These are phyloP conservation scores for Ciconia maguari DNA, from an alignment of 2,113 vertebrate species.

Conservation along the genomic window DNA sequence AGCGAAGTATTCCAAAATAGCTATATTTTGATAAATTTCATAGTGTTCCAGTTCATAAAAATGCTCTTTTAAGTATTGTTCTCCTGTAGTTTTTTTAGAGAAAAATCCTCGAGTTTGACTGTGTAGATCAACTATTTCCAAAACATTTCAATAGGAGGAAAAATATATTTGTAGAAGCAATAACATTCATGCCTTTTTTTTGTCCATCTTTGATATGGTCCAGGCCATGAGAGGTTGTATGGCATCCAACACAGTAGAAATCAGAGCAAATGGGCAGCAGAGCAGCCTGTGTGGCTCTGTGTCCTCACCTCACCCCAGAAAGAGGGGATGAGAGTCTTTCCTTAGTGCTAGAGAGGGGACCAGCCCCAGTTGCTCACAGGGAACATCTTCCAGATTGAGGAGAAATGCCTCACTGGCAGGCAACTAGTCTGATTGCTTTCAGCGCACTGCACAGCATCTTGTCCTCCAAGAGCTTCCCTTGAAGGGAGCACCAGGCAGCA, in stretches of 20 bases:
- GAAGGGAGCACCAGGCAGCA: neutral
- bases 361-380: neutral
- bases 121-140: neutral
- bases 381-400: neutral
- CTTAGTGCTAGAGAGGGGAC: neutral
- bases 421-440: rapidly evolving
- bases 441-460: neutral
- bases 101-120: neutral
- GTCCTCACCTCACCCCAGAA: neutral
- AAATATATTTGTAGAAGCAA: neutral
- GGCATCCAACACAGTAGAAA: neutral
- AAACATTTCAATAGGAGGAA: neutral
- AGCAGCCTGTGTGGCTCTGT: neutral
- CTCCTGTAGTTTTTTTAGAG: neutral
- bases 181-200: neutral
- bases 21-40: neutral
- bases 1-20: neutral
- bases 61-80: neutral
- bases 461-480: neutral
- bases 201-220: neutral
- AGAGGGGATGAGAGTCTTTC: neutral
- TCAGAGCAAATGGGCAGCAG: neutral
- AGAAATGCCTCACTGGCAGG: neutral
- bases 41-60: neutral
- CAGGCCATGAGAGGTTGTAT: neutral